Base-by-base conservation (phyloP, 2,113 vertebrate species). In the Cettia cetti region DNA sequence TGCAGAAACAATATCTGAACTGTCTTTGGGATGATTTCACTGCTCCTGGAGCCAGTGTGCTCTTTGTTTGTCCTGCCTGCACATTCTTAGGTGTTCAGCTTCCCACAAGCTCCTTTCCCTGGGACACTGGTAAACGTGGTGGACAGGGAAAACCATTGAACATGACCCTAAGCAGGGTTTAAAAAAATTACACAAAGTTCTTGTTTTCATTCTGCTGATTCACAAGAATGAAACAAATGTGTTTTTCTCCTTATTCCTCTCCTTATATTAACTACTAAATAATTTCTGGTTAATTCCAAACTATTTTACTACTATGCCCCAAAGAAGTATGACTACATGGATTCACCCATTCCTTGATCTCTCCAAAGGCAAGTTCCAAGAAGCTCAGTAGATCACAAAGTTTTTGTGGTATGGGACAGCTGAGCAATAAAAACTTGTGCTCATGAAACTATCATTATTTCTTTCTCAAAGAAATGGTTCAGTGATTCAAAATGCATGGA, bases 141-240 rank as follows among this genome's bases (percentile, higher is more conserved):
- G 4, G 18, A 27, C 11, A 57, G 10, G 9, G 15, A 49, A 92
- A 86, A 80, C 2, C 17, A 13, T 10, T 33, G 30, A 1, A 1
- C 37, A 1, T 16, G 15, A 37, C 3, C 1, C 6, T 19, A 37
- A 54, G 33, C 2, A 60, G 13, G 5, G 10, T n/a, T 76, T 31
- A 4, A 33, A 66, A 66, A 64, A 47, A 21, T 39, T 12, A 16
- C 19, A 16, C 0, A 1, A 5, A 18, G 1, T 27, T 66, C 4
- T 54, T 70, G 56, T 44, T 50, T 37, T 56, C 6, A 45, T 7
- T 44, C 35, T 63, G 7, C 6, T 33, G 40, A 49, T 49, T 57
- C 40, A 16, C 1, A 19, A 50, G 18, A 33, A 24, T 45, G 35
- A 71, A 37, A 9, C 5, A 31, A 26, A 20, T 33, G 4, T 0